Evolutionary conservation across 1,140 invertebrate genomes (phyloP).

Genomic region (Gryllus bimaculatus): DNA sequence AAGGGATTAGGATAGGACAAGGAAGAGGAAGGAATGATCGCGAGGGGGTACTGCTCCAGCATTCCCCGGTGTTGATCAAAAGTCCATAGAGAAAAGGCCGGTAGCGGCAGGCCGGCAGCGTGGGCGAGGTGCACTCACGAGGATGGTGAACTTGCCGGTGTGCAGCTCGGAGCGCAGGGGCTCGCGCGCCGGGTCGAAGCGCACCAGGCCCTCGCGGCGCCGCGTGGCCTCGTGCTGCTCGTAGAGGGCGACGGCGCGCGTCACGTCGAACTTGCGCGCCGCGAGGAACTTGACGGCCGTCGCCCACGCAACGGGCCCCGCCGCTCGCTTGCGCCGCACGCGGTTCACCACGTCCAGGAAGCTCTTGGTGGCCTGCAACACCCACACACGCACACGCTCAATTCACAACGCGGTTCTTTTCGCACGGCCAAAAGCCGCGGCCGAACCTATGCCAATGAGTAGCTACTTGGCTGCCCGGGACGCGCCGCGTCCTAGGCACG

Average conservation of each 20-base stretch:
- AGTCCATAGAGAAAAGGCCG: too few relatives aligned
- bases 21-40: too few relatives aligned
- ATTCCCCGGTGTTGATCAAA: too few relatives aligned
- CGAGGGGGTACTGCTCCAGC: too few relatives aligned
- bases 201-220: slow-evolving; percentile 69
- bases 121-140: slow-evolving; percentile 71
- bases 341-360: slow-evolving; percentile 66
- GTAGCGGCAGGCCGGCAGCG: too few relatives aligned
- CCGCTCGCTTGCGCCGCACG: slow-evolving; percentile 45
- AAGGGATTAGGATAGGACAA: too few relatives aligned
- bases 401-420: too few relatives aligned
- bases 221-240: slow-evolving; percentile 84
- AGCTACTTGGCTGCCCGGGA: too few relatives aligned
- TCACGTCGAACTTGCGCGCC: slow-evolving; percentile 89
- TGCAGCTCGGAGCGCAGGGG: slow-evolving; percentile 76
- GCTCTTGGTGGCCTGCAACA: slow-evolving; percentile 61
- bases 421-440: too few relatives aligned
- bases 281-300: slow-evolving; percentile 91
- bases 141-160: slow-evolving; percentile 92
- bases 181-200: slow-evolving; percentile 70
- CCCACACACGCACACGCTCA: too few relatives aligned
- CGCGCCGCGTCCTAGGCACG: too few relatives aligned
- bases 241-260: slow-evolving; percentile 76
- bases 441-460: too few relatives aligned
- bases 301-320: slow-evolving; percentile 55